Evolutionary conservation across 2,797 vertebrate genomes (phyloP).

Genomic region (Chelmon rostratus): DNA sequence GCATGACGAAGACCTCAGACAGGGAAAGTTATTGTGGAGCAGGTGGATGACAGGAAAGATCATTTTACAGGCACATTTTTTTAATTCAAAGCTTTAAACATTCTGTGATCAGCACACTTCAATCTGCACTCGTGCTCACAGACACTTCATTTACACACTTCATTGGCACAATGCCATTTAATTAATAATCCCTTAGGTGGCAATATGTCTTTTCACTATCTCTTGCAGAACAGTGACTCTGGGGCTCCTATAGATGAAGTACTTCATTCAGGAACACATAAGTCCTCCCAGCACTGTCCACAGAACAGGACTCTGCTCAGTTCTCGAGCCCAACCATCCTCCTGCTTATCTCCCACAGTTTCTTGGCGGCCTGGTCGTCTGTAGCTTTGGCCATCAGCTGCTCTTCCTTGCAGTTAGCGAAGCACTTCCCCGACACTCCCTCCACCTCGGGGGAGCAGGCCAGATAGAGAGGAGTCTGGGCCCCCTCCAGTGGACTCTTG

Average conservation of each 20-base stretch:
- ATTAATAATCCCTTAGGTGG: conserved; percentile 24
- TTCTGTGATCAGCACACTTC: conserved; percentile 34
- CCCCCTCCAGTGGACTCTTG: conserved; percentile 93
- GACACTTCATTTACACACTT: conserved; percentile 33
- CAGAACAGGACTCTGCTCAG: conserved; percentile 68
- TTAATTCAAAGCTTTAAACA: conserved; percentile 29
- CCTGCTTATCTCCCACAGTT: conserved; percentile 94
- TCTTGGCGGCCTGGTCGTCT: conserved; percentile 89
- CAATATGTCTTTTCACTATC: conserved; percentile 18
- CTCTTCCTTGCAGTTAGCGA: conserved; percentile 93
- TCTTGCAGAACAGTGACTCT: conserved; percentile 6
- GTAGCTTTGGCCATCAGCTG: conserved; percentile 90
- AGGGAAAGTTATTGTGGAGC: not conserved
- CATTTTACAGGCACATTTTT: not conserved
- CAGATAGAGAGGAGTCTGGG: conserved; percentile 93
- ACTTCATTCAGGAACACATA: conserved; percentile 31
- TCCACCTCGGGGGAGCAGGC: conserved; percentile 91
- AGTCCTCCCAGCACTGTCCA: conserved; percentile 10
- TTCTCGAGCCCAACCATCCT: conserved; percentile 91
- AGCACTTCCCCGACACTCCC: conserved; percentile 92
- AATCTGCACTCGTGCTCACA: conserved; percentile 17
- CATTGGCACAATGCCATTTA: conserved; percentile 42
- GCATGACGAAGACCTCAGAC: not conserved
- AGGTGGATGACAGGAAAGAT: not conserved
- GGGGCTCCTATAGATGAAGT: conserved; percentile 21